Percentiles rank a stretch among this genome's conserved stretches.
Evolutionary conservation across 1,140 invertebrate species (phyloP).

Genomic region (Drosophila athabasca): DNA sequence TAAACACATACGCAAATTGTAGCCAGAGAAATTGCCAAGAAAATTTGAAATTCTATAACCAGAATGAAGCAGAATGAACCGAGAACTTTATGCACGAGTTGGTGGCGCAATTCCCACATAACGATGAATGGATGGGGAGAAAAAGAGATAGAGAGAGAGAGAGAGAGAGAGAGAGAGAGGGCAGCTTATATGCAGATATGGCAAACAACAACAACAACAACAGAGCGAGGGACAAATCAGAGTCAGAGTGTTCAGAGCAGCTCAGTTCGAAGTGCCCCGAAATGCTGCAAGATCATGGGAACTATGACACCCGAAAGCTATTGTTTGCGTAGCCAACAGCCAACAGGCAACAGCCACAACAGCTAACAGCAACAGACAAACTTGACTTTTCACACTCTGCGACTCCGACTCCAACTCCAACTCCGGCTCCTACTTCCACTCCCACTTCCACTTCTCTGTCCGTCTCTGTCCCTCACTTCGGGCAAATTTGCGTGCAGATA

Average conservation of each 20-base stretch:
- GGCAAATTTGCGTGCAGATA: slow-evolving; percentile 77
- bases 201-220: slow-evolving; percentile 3
- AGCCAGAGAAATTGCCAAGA: slow-evolving; percentile 56
- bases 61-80: slow-evolving; percentile 5
- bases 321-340: slow-evolving; percentile 66
- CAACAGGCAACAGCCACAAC: too few relatives aligned
- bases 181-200: slow-evolving; percentile 22
- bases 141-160: too few relatives aligned
- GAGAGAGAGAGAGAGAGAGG: too few relatives aligned
- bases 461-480: slow-evolving; percentile 12
- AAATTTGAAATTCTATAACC: slow-evolving; percentile 62
- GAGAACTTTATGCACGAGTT: slow-evolving; percentile 65
- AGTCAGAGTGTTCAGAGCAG: slow-evolving; percentile 1
- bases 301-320: slow-evolving; percentile 49
- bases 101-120: slow-evolving; percentile 21
- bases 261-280: slow-evolving; percentile 29
- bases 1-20: slow-evolving; percentile 76
- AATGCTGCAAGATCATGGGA: slow-evolving; percentile 65
- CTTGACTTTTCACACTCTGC: slow-evolving; percentile 69
- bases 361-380: slow-evolving; percentile 55
- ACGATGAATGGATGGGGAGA: neutral
- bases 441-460: neutral
- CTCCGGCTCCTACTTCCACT: neutral
- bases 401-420: neutral
- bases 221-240: slow-evolving; percentile 42